Percentiles rank a stretch among this genome's conserved stretches.
Evolutionary conservation across 1,140 invertebrate species (phyloP).

Genomic region (Bombus picipes): DNA sequence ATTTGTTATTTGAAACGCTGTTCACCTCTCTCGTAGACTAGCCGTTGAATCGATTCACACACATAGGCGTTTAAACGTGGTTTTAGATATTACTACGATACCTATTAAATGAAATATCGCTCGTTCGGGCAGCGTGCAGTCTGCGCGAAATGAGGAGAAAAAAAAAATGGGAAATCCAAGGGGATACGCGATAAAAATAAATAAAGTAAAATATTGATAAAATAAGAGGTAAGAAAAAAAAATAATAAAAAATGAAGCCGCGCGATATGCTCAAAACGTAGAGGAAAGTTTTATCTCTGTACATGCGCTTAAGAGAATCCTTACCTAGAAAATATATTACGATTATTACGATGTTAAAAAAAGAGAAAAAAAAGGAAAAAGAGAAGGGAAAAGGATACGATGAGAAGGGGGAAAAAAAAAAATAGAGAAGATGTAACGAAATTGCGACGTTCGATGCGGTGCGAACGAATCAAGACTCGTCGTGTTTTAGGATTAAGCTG

Average conservation of each 20-base stretch:
- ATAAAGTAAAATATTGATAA: slow-evolving; percentile 16
- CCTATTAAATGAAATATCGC: slow-evolving; percentile 27
- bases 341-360: slow-evolving; percentile 52
- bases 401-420: rapidly evolving
- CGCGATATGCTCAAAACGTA: slow-evolving; percentile 78
- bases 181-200: slow-evolving; percentile 24
- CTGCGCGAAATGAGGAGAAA: background rate
- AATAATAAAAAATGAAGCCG: slow-evolving; percentile 67
- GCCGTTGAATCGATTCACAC: slow-evolving; percentile 56
- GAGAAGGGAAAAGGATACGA: background rate
- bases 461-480: slow-evolving; percentile 43
- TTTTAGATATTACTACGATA: slow-evolving; percentile 56
- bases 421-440: background rate
- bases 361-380: background rate
- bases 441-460: slow-evolving; percentile 37
- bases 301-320: slow-evolving; percentile 61
- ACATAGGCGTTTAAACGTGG: slow-evolving; percentile 51
- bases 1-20: background rate
- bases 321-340: slow-evolving; percentile 61
- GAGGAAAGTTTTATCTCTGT: slow-evolving; percentile 68
- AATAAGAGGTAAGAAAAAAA: slow-evolving; percentile 4
- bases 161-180: background rate
- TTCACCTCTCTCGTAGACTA: slow-evolving; percentile 42
- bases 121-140: slow-evolving; percentile 1
- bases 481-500: slow-evolving; percentile 46